A percentile compares a stretch with the other conserved stretches of the same genome.
Conservation (phyloP, 2,113 vertebrate genomes). For the Dipodomys spectabilis region DNA sequence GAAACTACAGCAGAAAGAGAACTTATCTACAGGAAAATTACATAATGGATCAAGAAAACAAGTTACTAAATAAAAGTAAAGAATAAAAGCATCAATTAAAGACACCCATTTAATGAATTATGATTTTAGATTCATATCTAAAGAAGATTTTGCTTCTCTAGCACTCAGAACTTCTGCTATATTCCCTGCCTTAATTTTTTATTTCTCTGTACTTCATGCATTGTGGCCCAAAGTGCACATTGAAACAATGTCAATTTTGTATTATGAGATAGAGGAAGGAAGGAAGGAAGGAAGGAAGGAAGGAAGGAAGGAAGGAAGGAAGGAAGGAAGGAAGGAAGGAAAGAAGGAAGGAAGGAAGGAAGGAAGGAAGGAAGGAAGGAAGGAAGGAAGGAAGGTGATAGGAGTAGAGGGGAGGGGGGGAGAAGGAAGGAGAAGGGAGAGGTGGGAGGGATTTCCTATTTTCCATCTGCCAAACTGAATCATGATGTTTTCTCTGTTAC, state of each 20-base stretch:
- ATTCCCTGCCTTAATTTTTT: not conserved
- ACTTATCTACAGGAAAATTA: not conserved
- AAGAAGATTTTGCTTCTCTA: not conserved
- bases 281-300: no score
- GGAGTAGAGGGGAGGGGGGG: no score
- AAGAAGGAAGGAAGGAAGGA: not conserved
- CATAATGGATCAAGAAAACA: not conserved
- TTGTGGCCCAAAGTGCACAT: not conserved
- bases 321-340: accelerated
- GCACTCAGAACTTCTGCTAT: not conserved
- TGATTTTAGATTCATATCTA: not conserved
- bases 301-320: accelerated
- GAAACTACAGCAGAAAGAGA: not conserved
- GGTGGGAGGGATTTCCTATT: not conserved
- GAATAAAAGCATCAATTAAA: not conserved
- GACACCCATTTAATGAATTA: not conserved
- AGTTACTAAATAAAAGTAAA: not conserved
- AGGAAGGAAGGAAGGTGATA: no score
- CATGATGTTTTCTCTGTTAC: not conserved
- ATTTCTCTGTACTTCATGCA: not conserved
- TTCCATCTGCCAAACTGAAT: not conserved
- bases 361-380: accelerated
- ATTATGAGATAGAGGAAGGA: not conserved
- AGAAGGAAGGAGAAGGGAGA: no score
- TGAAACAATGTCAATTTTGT: not conserved